Evolutionary conservation across 2,113 vertebrate species (phyloP), one percentile per base, ranked within the genome.

Genomic region (Triplophysa dalaica): DNA sequence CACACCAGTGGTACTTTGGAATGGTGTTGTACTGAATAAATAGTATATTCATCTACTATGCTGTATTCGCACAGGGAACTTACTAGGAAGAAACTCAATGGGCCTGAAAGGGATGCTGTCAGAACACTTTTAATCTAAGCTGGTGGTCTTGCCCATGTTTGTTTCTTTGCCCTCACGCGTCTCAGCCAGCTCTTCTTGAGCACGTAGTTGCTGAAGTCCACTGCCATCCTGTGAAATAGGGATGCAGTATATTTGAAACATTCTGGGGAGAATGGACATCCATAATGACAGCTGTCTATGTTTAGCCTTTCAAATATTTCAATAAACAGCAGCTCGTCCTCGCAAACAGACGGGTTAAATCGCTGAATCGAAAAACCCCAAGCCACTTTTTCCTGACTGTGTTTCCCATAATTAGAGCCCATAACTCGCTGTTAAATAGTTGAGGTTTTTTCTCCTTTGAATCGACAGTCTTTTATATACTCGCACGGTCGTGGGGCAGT

Each of bases 391-490:
- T 89, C 89, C 90, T 90, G 88, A 89, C 90, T 87, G 83, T 87
- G 87, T 52, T 52, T 85, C 85, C 91, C 89, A 90, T 92, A 93
- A 92, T 92, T 92, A 92, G 83, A 92, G 89, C 82, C 90, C 91
- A 75, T 88, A 90, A 87, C 87, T 90, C 88, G 83, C 88, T 91
- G 91, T 90, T 91, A 90, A 92, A 93, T 93, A 93, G 86, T 90
- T 93, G 91, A 92, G 91, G 90, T 90, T 91, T 91, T 88, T 70
- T 75, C 58, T 63, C 81, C 88, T 92, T 90, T 91, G 90, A 91
- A 91, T 87, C 86, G 90, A 91, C 87, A 87, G 89, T 86, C 89
- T 92, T 92, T 91, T 92, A 90, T 93, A 91, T 90, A 91, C 89
- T 83, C 90, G 82, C 86, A 82, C 77, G 63, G 85, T 85, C 5